Percentiles rank a stretch among this genome's conserved stretches.
phyloP scores from a whole-genome alignment of 2,113 vertebrate species.

The Sisor rabdophorus region DNA sequence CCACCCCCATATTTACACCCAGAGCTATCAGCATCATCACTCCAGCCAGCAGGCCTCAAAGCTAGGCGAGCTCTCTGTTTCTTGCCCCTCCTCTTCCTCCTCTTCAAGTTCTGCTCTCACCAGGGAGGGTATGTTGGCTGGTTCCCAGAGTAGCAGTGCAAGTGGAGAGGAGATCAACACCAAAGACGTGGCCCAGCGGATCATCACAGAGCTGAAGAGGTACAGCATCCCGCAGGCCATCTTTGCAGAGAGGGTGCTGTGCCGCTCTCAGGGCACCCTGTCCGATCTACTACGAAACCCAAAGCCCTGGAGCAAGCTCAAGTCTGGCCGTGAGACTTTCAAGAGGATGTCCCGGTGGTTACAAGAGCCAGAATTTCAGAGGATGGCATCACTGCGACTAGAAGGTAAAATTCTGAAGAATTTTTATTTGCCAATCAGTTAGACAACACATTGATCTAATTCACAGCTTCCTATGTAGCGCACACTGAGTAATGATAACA shows the following conservation, averaged over 20 bases:
- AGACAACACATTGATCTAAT: slow-evolving; percentile 1
- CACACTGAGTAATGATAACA: neutral
- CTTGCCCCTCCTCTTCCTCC: slow-evolving; percentile 55
- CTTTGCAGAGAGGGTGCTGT: slow-evolving; percentile 79
- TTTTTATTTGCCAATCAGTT: slow-evolving; percentile 28
- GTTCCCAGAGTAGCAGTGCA: slow-evolving; percentile 54
- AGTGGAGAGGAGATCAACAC: slow-evolving; percentile 79
- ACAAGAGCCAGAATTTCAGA: slow-evolving; percentile 81
- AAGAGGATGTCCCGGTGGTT: slow-evolving; percentile 83
- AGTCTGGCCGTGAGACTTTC: slow-evolving; percentile 82
- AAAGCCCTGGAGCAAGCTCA: slow-evolving; percentile 83
- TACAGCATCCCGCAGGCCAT: slow-evolving; percentile 85
- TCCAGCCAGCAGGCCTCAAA: slow-evolving; percentile 66
- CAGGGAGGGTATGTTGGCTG: slow-evolving; percentile 63
- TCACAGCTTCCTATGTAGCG: slow-evolving; percentile 1
- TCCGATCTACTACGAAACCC: slow-evolving; percentile 82
- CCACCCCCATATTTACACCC: slow-evolving; percentile 71
- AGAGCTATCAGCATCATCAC: slow-evolving; percentile 73
- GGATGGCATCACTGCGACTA: slow-evolving; percentile 79
- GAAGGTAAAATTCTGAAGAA: slow-evolving; percentile 72
- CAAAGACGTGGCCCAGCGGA: slow-evolving; percentile 79
- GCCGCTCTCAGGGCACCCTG: slow-evolving; percentile 79
- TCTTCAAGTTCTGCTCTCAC: slow-evolving; percentile 58
- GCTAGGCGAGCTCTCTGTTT: slow-evolving; percentile 66
- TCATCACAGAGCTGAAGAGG: slow-evolving; percentile 79